Evolutionary conservation across 2,888 invertebrate genomes (phyloP).

Genomic region (Schizaphis graminum): DNA sequence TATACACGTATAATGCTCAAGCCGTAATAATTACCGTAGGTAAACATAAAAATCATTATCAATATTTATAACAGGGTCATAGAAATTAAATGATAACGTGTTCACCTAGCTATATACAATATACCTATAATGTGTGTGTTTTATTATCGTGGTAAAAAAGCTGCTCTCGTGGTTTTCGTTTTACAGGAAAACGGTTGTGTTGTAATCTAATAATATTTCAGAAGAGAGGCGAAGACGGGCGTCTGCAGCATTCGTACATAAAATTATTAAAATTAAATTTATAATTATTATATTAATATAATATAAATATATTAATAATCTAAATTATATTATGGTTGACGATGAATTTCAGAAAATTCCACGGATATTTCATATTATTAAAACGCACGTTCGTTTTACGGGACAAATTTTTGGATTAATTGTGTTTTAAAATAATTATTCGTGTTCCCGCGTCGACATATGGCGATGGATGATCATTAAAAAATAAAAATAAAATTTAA

Average conservation of each 20-base stretch:
- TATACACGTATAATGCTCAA: not conserved
- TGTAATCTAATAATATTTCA: conserved; percentile 1
- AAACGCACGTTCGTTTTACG: not conserved
- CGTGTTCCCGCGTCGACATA: conserved; percentile 5
- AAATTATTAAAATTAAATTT: not conserved
- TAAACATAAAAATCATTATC: conserved; percentile 52
- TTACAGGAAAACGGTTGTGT: not conserved
- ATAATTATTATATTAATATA: not conserved
- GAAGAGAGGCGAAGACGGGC: not conserved
- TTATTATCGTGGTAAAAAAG: conserved; percentile 34
- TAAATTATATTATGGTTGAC: not conserved
- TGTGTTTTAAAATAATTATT: conserved; percentile 11
- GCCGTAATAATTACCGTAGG: conserved; percentile 33
- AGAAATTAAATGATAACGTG: conserved; percentile 55
- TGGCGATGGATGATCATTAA: conserved; percentile 13
- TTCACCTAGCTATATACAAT: not conserved
- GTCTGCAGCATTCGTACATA: not conserved
- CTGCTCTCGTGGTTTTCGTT: conserved; percentile 18
- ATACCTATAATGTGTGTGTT: not conserved
- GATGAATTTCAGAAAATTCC: not conserved
- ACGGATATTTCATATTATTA: not conserved
- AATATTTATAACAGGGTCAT: conserved; percentile 38
- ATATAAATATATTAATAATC: not conserved
- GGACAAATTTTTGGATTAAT: conserved; percentile 19
- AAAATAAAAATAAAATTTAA: conserved; percentile 29